These are phyloP conservation scores for Cyphomyrus discorhynchus DNA, from an alignment of 2,113 vertebrate species.

Conservation along the genomic window DNA sequence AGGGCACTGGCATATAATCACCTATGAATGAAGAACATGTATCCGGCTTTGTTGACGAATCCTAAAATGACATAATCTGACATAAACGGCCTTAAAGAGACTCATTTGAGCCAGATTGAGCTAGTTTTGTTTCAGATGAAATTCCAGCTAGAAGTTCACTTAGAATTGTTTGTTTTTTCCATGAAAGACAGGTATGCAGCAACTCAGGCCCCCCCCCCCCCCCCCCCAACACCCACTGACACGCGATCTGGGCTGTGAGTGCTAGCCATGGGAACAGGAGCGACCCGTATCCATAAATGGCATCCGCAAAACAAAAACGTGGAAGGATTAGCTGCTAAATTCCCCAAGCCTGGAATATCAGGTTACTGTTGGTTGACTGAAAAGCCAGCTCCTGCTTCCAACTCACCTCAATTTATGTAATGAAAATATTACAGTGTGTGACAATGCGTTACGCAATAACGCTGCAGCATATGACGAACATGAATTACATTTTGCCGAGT, in stretches of 20 bases:
- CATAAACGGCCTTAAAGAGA: background rate
- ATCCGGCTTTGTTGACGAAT: background rate
- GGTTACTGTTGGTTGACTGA: background rate
- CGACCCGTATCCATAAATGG: background rate
- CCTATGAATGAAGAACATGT: background rate
- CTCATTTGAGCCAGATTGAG: background rate
- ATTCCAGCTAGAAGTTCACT: background rate
- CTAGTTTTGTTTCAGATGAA: background rate
- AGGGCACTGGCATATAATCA: background rate
- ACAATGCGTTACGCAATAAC: background rate
- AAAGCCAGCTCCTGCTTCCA: background rate
- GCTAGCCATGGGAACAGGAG: background rate
- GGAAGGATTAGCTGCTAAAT: background rate
- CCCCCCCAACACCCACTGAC: background rate
- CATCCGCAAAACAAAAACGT: background rate
- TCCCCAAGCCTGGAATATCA: background rate
- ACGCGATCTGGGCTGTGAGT: background rate
- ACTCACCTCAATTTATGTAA: background rate
- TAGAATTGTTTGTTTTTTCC: background rate
- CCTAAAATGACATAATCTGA: background rate
- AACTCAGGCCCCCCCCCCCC: background rate
- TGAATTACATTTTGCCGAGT: background rate
- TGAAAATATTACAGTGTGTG: background rate
- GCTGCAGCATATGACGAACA: background rate
- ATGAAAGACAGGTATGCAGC: background rate